Evolutionary conservation across 2,888 invertebrate genomes (phyloP), one percentile per base, ranked within the genome.

Genomic region (Lochmaea capreae): DNA sequence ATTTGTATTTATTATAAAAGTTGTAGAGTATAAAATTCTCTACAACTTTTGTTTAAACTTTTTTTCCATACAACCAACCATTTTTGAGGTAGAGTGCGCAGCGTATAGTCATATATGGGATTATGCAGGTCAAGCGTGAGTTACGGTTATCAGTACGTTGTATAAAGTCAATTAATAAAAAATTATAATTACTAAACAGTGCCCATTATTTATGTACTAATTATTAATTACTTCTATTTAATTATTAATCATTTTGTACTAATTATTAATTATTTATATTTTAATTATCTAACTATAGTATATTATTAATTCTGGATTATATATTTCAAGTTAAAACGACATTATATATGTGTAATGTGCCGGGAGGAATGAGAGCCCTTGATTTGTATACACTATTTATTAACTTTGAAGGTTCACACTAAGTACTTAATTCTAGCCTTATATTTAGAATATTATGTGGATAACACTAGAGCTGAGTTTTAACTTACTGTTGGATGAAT

Each of bases 21-120:
- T 72, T 72, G 57, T 72, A 72, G 66, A 33, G 58, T 59, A 72
- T 72, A 66, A 57, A 59, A 72, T 67, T 72, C 43, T 2, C 22
- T n/a, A 72, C 66, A 66, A 72, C 57, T 57, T 57, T 54, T 52
- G 52, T 57, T 16, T 22, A 4, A 33, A 33, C 16, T 22, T n/a
- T 18, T 57, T 52, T 66, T 57, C 12, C 57, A 54, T 49, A 33
- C 54, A 8, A 42, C 54, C 66, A 66, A 39, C 49, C 14, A 3
- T 66, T 54, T 66, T 52, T 33, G 18, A 22, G 66, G n/a, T 66
- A 67, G 22, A 67, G 16, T 3, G 42, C 42, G 62, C 54, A 54
- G 10, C 16, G 54, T 54, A 54, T 1, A 10, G 18, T 54, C 54
- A 16, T 54, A 18, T 54, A 54, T 10, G 54, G 11, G 1, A 2